Conservation (phyloP, 1,140 invertebrate genomes). For the Diachasmimorpha longicaudata region DNA sequence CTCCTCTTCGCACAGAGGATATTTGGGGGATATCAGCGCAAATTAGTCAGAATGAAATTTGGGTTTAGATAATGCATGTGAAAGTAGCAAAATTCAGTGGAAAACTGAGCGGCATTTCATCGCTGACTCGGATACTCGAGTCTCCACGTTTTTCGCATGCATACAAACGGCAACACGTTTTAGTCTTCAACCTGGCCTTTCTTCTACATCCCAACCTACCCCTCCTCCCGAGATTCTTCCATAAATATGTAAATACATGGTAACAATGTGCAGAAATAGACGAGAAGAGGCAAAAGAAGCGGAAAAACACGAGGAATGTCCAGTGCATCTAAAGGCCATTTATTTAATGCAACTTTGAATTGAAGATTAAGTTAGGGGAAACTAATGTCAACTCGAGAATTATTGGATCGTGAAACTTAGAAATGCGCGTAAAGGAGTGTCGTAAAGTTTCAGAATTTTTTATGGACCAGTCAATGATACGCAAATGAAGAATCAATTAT, state of each 20-base stretch:
- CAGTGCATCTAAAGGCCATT: background rate
- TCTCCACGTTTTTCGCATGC: background rate
- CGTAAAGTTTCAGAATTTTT: background rate
- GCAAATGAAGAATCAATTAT: background rate
- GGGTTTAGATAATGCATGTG: background rate
- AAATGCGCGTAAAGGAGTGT: background rate
- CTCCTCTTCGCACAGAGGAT: too few relatives aligned
- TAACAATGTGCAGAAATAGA: background rate
- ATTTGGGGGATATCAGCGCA: too few relatives aligned
- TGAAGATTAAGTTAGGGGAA: background rate
- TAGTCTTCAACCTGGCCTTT: background rate
- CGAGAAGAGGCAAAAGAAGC: background rate
- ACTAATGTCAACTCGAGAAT: background rate
- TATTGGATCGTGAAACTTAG: background rate
- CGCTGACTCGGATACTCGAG: background rate
- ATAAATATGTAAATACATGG: constrained; percentile 1
- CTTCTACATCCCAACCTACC: background rate
- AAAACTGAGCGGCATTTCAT: background rate
- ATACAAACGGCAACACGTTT: background rate
- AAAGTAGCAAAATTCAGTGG: background rate
- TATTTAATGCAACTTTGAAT: background rate
- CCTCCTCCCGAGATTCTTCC: background rate
- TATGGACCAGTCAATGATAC: background rate
- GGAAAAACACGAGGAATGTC: background rate
- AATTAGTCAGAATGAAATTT: background rate